A percentile compares a stretch with the other conserved stretches of the same genome.
Evolutionary conservation across 2,888 invertebrate species (phyloP).

Genomic region (Amaurobius ferox): DNA sequence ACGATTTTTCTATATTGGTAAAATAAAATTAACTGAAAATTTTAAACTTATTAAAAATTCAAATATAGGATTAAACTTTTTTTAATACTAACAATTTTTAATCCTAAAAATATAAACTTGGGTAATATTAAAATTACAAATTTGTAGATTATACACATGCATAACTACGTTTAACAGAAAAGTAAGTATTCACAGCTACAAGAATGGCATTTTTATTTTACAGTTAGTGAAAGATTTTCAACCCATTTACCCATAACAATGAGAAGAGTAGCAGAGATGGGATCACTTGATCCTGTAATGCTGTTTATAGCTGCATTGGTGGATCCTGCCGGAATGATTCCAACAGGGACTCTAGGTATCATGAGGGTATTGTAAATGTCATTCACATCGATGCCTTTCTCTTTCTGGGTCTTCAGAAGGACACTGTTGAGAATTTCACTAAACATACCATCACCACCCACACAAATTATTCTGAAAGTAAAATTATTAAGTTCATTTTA

Average conservation of each 20-base stretch:
- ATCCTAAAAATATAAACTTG: no score
- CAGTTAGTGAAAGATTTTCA: no score
- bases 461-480: conserved; percentile 84
- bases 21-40: no score
- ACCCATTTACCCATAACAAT: conserved; percentile 85
- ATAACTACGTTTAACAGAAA: no score
- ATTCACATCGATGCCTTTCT: conserved; percentile 80
- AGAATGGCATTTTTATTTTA: no score
- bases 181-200: no score
- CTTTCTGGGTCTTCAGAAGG: conserved; percentile 81
- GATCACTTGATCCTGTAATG: conserved; percentile 87
- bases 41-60: no score
- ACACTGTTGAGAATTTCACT: conserved; percentile 87
- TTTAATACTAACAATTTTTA: no score
- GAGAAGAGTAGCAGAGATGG: conserved; percentile 87
- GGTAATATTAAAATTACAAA: no score
- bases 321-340: conserved; percentile 85
- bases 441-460: conserved; percentile 92
- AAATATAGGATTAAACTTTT: no score
- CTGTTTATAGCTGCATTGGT: conserved; percentile 89
- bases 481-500: conserved; percentile 74
- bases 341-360: conserved; percentile 79
- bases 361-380: conserved; percentile 79
- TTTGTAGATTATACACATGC: no score
- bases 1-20: no score